These are phyloP conservation scores for Nemurella pictetii DNA, from an alignment of 2,888 invertebrate genomes.

Conservation along the genomic window DNA sequence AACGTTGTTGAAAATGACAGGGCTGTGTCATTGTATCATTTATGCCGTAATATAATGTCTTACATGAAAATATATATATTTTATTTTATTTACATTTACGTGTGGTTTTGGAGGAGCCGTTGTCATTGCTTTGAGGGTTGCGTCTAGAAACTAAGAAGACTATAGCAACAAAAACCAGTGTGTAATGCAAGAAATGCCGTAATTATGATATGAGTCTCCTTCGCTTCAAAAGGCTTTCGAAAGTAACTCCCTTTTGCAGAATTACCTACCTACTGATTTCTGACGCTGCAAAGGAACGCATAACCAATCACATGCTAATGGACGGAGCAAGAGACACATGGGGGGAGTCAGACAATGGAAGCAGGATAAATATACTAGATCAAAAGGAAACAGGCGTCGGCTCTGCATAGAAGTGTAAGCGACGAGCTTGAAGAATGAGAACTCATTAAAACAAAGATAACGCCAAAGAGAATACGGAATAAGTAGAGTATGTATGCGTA, in stretches of 20 bases:
- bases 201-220: neutral
- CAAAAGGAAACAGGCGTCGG: neutral
- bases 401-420: constrained; percentile 9
- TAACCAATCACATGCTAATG: neutral
- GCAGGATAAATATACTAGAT: neutral
- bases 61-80: too few species aligned
- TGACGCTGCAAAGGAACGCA: neutral
- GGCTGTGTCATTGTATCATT: too few species aligned
- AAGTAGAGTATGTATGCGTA: neutral
- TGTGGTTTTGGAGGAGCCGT: too few species aligned
- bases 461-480: constrained; percentile 22
- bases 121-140: too few species aligned
- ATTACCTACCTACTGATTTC: neutral
- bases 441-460: constrained; percentile 21
- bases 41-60: too few species aligned
- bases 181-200: neutral
- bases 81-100: too few species aligned
- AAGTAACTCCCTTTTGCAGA: neutral
- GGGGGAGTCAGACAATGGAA: neutral
- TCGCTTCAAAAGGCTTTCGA: neutral
- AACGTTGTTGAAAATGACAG: too few species aligned
- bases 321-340: neutral
- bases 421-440: constrained; percentile 6
- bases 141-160: too few species aligned
- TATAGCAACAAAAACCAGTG: too few species aligned